Evolutionary conservation across 2,888 invertebrate species (phyloP), one percentile per base, ranked within the genome.

Genomic region (Pollenia labialis): DNA sequence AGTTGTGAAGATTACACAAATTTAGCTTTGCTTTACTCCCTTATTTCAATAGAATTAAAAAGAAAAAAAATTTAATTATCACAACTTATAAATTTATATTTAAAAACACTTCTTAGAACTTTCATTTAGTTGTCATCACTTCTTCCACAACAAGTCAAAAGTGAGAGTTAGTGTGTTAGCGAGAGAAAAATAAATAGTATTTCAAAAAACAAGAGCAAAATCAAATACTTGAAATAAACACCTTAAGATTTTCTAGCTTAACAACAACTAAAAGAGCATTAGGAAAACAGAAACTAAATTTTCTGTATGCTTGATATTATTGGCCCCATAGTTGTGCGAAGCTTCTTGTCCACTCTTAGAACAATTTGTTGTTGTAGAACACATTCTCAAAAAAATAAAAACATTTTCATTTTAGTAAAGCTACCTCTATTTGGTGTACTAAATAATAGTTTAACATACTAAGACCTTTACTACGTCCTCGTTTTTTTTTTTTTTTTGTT

Each of bases 381-480:
- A 56, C 42, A 50, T 16, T 32, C 62, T 52, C 44, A 11, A 10
- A 42, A 48, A 7, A 32, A 32, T 32, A 32, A 54, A 64, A 64
- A 54, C 46, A 16, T 23, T 23, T 14, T 56, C n/a, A 12, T 62
- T 64, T 54, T 4, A 76, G 18, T 7, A 68, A 71, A 62, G 18
- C 42, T 66, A 81, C 74, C 56, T 74, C 16, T 68, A 48, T 60
- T 44, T 60, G 18, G 4, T 12, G 68, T 69, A 60, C 82, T 62
- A 60, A 76, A 82, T 76, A 76, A 54, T 74, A 80, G 68, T 69
- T 84, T 74, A 87, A 74, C 87, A 81, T 81, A 77, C 74, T 48
- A 72, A 81, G 85, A 40, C 84, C 87, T 84, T 77, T 74, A 81
- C 66, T 68, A 81, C 87, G 87, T 84, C 87, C 87, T 87, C 87